phyloP scores from a whole-genome alignment of 2,113 vertebrate species.

The Laticauda colubrina region DNA sequence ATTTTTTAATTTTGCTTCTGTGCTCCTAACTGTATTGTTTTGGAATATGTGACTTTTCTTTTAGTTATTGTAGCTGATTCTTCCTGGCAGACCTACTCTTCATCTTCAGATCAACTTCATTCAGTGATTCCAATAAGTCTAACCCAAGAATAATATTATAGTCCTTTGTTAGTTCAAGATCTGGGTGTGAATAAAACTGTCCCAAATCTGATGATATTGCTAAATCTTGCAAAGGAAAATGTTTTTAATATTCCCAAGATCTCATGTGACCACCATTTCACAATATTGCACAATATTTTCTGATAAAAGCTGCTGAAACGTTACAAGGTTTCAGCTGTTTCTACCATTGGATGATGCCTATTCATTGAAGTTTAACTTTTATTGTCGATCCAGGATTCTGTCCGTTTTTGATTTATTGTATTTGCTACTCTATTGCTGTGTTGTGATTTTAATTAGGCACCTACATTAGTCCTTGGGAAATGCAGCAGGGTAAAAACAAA shows the following conservation, averaged over 20 bases:
- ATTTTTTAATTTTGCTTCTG: neutral
- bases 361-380: neutral
- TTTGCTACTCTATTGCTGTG: neutral
- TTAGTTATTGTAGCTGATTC: neutral
- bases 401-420: neutral
- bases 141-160: neutral
- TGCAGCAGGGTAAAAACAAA: neutral
- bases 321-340: neutral
- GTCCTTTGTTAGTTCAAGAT: neutral
- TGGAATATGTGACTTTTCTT: neutral
- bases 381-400: neutral
- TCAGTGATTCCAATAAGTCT: neutral
- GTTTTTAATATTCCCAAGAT: neutral
- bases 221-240: neutral
- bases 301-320: neutral
- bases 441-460: neutral
- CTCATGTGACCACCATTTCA: neutral
- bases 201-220: neutral
- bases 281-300: neutral
- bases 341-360: neutral
- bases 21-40: neutral
- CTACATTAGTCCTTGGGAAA: neutral
- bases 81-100: neutral
- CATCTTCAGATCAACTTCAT: neutral
- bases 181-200: neutral